Evolutionary conservation across 2,113 vertebrate genomes (phyloP).

Genomic region (Vombatus ursinus): DNA sequence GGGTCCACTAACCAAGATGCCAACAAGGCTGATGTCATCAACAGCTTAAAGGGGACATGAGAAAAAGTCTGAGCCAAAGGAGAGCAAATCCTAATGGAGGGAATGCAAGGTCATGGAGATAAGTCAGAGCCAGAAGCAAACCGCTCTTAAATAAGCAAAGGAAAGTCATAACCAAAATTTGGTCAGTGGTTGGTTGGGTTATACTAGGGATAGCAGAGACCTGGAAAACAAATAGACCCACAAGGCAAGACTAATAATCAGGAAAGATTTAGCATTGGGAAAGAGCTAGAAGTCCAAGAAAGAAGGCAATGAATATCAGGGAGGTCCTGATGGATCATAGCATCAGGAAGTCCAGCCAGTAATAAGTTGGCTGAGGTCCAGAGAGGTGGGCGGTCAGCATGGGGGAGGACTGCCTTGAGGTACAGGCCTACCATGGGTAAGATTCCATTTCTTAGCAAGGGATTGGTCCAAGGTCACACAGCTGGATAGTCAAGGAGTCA

Average conservation of each 20-base stretch:
- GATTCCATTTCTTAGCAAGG: not conserved
- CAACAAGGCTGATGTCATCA: fast-evolving
- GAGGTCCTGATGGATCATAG: not conserved
- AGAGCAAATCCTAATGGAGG: not conserved
- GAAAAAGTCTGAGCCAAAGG: not conserved
- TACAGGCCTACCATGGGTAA: not conserved
- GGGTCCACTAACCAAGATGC: not conserved
- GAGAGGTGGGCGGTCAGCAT: not conserved
- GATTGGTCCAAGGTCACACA: not conserved
- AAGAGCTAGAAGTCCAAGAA: not conserved
- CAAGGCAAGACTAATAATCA: not conserved
- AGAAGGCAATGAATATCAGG: not conserved
- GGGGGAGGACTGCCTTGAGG: not conserved
- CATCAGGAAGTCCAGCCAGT: not conserved
- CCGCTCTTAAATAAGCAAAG: not conserved
- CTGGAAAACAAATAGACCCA: not conserved
- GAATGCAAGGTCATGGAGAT: not conserved
- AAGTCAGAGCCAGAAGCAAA: constrained; percentile 1
- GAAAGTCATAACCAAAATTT: not conserved
- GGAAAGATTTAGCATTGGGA: not conserved
- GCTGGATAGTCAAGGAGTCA: not conserved
- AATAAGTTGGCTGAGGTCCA: not conserved
- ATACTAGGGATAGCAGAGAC: not conserved
- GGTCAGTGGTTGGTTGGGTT: not conserved
- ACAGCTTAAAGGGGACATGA: not conserved